Conservation (phyloP, 1,140 invertebrate species). For the Stenopsyche tienmushanensis region DNA sequence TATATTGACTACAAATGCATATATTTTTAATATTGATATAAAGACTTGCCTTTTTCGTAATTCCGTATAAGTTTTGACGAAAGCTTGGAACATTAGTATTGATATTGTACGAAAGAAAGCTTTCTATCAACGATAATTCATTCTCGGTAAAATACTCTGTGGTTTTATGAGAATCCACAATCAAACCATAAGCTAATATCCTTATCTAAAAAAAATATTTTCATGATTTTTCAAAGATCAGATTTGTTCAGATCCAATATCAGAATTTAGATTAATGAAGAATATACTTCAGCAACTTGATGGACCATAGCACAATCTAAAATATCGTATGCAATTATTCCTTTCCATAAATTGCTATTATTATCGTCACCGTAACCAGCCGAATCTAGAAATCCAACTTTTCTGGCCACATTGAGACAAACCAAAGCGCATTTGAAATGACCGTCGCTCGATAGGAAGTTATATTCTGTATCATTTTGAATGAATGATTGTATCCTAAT, state of each 20-base stretch:
- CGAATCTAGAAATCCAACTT: slow-evolving; percentile 40
- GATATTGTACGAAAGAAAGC: slow-evolving; percentile 70
- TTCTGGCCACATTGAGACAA: slow-evolving; percentile 46
- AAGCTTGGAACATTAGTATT: slow-evolving; percentile 67
- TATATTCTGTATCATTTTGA: slow-evolving; percentile 8
- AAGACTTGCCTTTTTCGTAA: slow-evolving; percentile 62
- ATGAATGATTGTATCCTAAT: too few relatives aligned
- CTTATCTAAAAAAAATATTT: slow-evolving; percentile 51
- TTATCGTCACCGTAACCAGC: not conserved
- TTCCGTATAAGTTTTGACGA: slow-evolving; percentile 60
- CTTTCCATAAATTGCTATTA: slow-evolving; percentile 44
- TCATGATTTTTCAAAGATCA: slow-evolving; percentile 4
- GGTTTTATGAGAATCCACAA: slow-evolving; percentile 75
- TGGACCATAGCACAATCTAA: slow-evolving; percentile 45
- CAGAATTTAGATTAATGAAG: not conserved
- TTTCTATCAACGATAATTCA: slow-evolving; percentile 69
- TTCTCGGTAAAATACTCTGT: slow-evolving; percentile 63
- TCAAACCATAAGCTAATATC: slow-evolving; percentile 62
- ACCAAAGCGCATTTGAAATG: slow-evolving; percentile 48
- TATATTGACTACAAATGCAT: not conserved
- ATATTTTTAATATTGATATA: not conserved
- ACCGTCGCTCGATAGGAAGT: slow-evolving; percentile 19
- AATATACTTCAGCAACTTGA: slow-evolving; percentile 46
- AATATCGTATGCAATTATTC: slow-evolving; percentile 44
- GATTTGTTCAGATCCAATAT: not conserved